These are phyloP conservation scores for Gobio gobio DNA, from an alignment of 2,113 vertebrate genomes.

Conservation along the genomic window DNA sequence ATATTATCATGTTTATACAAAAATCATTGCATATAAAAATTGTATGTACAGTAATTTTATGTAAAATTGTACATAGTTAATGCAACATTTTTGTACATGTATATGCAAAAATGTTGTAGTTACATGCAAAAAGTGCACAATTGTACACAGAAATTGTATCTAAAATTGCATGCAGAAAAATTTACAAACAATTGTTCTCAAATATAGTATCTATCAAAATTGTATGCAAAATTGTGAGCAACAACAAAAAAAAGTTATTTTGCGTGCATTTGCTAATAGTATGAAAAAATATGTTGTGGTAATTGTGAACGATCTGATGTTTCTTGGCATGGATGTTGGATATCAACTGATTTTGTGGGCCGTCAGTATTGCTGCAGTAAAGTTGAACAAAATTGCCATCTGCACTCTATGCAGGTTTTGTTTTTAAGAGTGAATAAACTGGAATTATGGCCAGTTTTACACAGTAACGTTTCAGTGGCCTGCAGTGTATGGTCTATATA, in stretches of 20 bases:
- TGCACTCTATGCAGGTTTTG: slow-evolving; percentile 14
- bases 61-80: no score
- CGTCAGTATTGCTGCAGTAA: background rate
- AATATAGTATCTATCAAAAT: background rate
- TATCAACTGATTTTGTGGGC: background rate
- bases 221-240: background rate
- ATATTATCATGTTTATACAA: background rate
- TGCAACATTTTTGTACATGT: background rate
- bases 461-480: slow-evolving; percentile 1
- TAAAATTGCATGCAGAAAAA: background rate
- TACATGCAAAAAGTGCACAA: background rate
- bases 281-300: background rate
- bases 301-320: background rate
- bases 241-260: no score
- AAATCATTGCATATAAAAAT: background rate
- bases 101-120: background rate
- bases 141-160: background rate
- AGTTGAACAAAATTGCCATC: slow-evolving; percentile 10
- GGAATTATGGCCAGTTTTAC: background rate
- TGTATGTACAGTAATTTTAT: background rate
- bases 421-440: background rate
- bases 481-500: background rate
- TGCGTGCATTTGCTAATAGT: background rate
- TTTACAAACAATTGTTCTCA: background rate
- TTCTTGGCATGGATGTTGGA: slow-evolving; percentile 7